Conservation (phyloP, 2,888 invertebrate species). For the Matsumyia berberina region DNA sequence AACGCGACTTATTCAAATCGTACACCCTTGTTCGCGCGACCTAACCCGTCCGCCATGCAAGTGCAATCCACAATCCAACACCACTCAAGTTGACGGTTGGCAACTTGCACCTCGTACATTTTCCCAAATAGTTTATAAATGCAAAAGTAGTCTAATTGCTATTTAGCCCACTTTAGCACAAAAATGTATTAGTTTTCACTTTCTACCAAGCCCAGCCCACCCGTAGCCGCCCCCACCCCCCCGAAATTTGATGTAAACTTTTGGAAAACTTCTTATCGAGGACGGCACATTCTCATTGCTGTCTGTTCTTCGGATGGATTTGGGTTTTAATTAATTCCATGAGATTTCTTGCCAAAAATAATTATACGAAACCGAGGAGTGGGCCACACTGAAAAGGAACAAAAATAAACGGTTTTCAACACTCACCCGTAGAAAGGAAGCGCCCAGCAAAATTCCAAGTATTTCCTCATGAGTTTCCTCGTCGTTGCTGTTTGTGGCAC, state of each 20-base stretch:
- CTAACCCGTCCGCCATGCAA: neutral
- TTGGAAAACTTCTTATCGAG: conserved; percentile 63
- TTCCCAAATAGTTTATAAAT: conserved; percentile 57
- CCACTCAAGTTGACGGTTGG: neutral
- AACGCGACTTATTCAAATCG: conserved; percentile 73
- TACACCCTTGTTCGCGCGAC: conserved; percentile 48
- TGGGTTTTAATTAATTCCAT: conserved; percentile 74
- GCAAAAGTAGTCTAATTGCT: conserved; percentile 68
- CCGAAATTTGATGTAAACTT: conserved; percentile 47
- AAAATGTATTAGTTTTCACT: conserved; percentile 50
- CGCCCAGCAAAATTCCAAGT: conserved; percentile 95
- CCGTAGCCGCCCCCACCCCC: neutral
- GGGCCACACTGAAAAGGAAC: conserved; percentile 1
- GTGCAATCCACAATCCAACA: no score
- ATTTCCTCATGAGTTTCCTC: conserved; percentile 93
- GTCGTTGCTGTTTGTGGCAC: conserved; percentile 93
- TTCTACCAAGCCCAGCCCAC: neutral
- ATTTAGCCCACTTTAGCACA: conserved; percentile 54
- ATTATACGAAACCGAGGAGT: conserved; percentile 59
- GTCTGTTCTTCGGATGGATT: conserved; percentile 67
- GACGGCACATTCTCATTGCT: conserved; percentile 54
- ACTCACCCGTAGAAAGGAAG: conserved; percentile 94
- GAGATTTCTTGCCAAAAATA: conserved; percentile 75
- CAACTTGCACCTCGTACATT: conserved; percentile 65
- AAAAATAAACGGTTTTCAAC: conserved; percentile 40